Evolutionary conservation across 92 coral and sea anemone genomes (phyloP).

Genomic region (Zoanthus sansibaricus): DNA sequence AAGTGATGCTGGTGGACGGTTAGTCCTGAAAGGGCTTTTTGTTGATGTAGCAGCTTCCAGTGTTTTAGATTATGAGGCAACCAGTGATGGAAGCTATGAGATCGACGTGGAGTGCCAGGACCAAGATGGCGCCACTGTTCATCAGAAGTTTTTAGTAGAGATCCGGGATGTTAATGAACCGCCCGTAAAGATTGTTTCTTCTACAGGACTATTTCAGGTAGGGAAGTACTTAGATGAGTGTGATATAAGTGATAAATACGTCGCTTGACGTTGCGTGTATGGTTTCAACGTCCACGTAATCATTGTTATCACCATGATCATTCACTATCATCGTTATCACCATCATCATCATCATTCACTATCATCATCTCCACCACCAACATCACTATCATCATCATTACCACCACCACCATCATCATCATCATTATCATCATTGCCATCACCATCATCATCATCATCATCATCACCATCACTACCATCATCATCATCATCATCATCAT

Average conservation of each 20-base stretch:
- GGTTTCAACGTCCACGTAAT: not conserved
- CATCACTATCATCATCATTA: not conserved
- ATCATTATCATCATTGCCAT: no score
- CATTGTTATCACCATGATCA: not conserved
- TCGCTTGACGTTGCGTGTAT: no score
- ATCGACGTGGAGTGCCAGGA: slow-evolving; percentile 76
- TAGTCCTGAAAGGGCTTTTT: slow-evolving; percentile 64
- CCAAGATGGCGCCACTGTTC: slow-evolving; percentile 69
- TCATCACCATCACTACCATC: not conserved
- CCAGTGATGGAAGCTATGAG: slow-evolving; percentile 60
- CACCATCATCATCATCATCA: not conserved
- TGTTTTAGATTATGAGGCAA: slow-evolving; percentile 64
- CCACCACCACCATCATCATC: no score
- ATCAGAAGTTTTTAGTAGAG: slow-evolving; percentile 52
- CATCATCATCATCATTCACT: no score
- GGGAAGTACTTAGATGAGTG: not conserved
- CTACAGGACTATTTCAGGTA: slow-evolving; percentile 58
- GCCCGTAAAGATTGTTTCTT: slow-evolving; percentile 53
- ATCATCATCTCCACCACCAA: no score
- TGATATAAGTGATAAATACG: not conserved
- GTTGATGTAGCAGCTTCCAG: slow-evolving; percentile 62
- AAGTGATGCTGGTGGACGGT: slow-evolving; percentile 76
- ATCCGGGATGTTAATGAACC: slow-evolving; percentile 65
- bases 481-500: no score
- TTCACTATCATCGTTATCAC: not conserved